phyloP scores from a whole-genome alignment of 23 tunicate species.

The Trididemnum miniatum region DNA sequence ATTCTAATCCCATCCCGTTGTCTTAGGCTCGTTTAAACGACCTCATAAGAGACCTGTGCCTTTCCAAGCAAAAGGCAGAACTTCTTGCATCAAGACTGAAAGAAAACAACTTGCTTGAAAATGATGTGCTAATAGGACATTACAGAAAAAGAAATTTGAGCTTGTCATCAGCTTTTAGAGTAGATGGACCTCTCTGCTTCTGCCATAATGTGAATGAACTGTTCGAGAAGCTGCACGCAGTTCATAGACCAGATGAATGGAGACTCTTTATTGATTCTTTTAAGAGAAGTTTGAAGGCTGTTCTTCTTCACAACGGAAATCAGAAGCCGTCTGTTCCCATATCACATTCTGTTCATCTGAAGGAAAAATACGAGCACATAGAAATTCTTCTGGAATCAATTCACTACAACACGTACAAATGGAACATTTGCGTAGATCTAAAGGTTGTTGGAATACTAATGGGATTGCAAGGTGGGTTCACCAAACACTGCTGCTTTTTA shows the following conservation, averaged over 20 bases:
- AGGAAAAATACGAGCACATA: constrained; percentile 22
- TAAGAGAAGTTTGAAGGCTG: constrained; percentile 32
- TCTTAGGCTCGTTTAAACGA: constrained; percentile 23
- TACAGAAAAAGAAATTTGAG: constrained; percentile 11
- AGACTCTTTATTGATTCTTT: constrained; percentile 24
- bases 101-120: constrained; percentile 34
- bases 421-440: constrained; percentile 27
- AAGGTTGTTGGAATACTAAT: constrained; percentile 24
- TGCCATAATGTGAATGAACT: constrained; percentile 5
- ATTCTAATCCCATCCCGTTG: constrained; percentile 30
- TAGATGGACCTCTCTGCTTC: not conserved
- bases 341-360: not conserved
- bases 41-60: constrained; percentile 16
- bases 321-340: not conserved
- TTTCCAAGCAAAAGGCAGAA: constrained; percentile 31
- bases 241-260: not conserved
- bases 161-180: constrained; percentile 16
- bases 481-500: not conserved
- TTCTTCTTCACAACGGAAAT: constrained; percentile 20
- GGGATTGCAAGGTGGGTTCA: constrained; percentile 22
- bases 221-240: not conserved
- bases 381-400: constrained; percentile 15
- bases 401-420: constrained; percentile 16
- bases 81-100: constrained; percentile 22
- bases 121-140: constrained; percentile 19